A percentile compares a stretch with the other conserved stretches of the same genome.
phyloP scores from a whole-genome alignment of 2,888 invertebrate species.

The Acrocyrtus sp. region DNA sequence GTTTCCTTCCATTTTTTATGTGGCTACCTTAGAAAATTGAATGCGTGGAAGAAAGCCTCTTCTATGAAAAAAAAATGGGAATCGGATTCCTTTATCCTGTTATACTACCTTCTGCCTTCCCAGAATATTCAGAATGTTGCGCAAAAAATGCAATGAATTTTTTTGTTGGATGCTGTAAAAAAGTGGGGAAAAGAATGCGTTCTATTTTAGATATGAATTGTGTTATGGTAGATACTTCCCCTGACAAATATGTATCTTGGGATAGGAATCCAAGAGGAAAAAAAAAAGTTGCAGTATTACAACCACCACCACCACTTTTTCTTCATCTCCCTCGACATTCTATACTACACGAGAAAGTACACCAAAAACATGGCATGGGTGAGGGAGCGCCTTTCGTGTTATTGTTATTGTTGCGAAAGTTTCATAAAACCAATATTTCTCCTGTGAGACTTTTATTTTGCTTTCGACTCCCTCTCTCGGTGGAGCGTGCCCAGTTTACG shows the following conservation, averaged over 20 bases:
- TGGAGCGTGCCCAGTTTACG: no score
- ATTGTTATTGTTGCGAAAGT: constrained; percentile 35
- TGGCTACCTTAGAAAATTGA: no score
- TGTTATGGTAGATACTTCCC: constrained; percentile 33
- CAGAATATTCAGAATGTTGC: no score
- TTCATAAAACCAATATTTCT: constrained; percentile 58
- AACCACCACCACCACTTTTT: no score
- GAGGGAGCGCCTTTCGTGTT: constrained; percentile 5
- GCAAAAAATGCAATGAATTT: constrained; percentile 16
- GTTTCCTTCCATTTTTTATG: not conserved
- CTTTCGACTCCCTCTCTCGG: no score
- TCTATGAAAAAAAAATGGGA: constrained; percentile 3
- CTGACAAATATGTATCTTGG: constrained; percentile 44
- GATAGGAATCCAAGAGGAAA: constrained; percentile 9
- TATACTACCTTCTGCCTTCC: no score
- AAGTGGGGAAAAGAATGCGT: not conserved
- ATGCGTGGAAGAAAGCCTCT: not conserved
- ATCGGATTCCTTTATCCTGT: constrained; percentile 1
- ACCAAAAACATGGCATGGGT: no score
- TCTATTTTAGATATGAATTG: constrained; percentile 31
- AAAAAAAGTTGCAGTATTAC: constrained; percentile 19
- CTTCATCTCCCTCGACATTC: no score
- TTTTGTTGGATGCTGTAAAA: no score
- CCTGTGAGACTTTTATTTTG: constrained; percentile 50
- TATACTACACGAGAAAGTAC: not conserved